Evolutionary conservation across 1,140 invertebrate species (phyloP).

Genomic region (Cepaea nemoralis): DNA sequence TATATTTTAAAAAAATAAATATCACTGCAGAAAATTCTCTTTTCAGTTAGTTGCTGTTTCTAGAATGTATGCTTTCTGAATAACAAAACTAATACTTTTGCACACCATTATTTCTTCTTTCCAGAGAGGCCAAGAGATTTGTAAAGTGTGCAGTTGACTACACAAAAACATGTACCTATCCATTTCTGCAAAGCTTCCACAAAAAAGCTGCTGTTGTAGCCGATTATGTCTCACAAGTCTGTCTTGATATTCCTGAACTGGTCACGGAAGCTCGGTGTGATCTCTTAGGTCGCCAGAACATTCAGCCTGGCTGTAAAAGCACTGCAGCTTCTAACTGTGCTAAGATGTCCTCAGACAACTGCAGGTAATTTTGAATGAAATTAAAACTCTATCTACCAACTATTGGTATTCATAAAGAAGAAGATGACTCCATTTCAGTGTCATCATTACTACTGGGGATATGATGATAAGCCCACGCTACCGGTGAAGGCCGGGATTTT

Average conservation of each 20-base stretch:
- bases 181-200: neutral
- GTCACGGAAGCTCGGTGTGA: neutral
- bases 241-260: neutral
- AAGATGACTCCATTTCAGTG: too few relatives aligned
- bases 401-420: too few relatives aligned
- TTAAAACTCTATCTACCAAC: too few relatives aligned
- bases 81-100: too few relatives aligned
- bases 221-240: constrained; percentile 15
- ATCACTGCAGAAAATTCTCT: too few relatives aligned
- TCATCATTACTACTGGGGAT: too few relatives aligned
- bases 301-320: neutral
- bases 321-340: neutral
- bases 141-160: constrained; percentile 15
- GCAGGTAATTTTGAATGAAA: constrained; percentile 1
- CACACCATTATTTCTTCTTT: too few relatives aligned
- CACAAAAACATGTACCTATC: neutral
- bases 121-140: constrained; percentile 2
- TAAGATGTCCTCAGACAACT: neutral
- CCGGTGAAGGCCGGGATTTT: too few relatives aligned
- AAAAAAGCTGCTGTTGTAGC: neutral
- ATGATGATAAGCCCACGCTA: too few relatives aligned
- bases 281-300: neutral
- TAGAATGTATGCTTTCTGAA: too few relatives aligned
- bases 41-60: too few relatives aligned
- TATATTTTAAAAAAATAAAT: too few relatives aligned